Base-by-base conservation (phyloP, 2,113 vertebrate species). In the Eublepharis macularius region DNA sequence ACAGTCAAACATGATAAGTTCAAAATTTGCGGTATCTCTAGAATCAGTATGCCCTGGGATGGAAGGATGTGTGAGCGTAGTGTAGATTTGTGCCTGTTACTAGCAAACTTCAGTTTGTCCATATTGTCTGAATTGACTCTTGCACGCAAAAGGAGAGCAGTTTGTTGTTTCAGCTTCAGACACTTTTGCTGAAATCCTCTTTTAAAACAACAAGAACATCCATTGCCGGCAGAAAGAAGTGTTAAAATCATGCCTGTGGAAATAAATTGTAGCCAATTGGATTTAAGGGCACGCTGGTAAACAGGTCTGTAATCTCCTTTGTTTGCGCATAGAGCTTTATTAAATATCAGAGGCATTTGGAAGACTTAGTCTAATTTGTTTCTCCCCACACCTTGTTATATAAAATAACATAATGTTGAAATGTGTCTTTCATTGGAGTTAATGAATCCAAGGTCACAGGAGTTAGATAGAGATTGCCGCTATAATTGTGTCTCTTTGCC, bases 241-340 rank as follows among this genome's bases (percentile, higher is more conserved):
- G n/a, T 89, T 87, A 85, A 92, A 92, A 70, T 85, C 29, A 82
- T 51, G 49, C 24, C 81, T 0, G 6, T 4, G 69, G 88, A 74
- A 43, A 0, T 77, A 4, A 49, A 26, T 11, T 89, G n/a, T 54
- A 1, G 2, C 80, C 80, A 83, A 45, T 24, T 86, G 63, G 36
- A 80, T 93, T 89, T 65, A 90, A 89, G 88, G 41, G 45, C 43
- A 26, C 86, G 87, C 92, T 83, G 90, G 36, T 88, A 89, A 92
- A 82, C 91, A 93, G 92, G 90, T 94, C 92, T 92, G 87, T 76
- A 69, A 2, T 70, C 82, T 86, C 70, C 68, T 92, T 83, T 93
- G 76, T 92, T 78, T 92, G 87, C 79, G 34, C 49, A 24, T n/a
- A 84, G 54, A 76, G 3, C 87, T 74, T 93, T 82, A 76, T 92